Evolutionary conservation across 2,888 invertebrate species (phyloP).

Genomic region (Mesochorus sp.): DNA sequence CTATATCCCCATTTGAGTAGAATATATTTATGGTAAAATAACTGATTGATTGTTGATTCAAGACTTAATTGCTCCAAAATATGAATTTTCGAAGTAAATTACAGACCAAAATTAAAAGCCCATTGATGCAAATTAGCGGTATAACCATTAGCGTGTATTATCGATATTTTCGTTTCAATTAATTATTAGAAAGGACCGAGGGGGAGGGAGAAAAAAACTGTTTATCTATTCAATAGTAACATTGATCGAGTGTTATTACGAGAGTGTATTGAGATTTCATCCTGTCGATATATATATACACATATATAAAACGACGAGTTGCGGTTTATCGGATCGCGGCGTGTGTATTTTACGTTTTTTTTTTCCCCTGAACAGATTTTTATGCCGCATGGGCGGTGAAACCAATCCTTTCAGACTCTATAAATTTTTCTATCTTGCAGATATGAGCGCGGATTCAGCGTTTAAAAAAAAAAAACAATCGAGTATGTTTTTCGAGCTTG

Average conservation of each 20-base stretch:
- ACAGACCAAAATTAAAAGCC: neutral
- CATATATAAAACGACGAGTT: too few species aligned
- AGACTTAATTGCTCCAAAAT: too few species aligned
- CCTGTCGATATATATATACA: too few species aligned
- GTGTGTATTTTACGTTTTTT: slow-evolving; percentile 11
- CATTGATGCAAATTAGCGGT: neutral
- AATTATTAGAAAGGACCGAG: neutral
- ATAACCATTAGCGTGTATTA: neutral
- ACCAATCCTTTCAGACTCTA: slow-evolving; percentile 16
- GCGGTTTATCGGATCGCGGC: slow-evolving; percentile 8
- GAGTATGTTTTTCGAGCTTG: slow-evolving; percentile 8
- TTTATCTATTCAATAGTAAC: neutral
- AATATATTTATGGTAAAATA: too few species aligned
- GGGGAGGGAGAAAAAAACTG: neutral
- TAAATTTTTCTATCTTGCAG: slow-evolving; percentile 36
- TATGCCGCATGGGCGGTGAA: neutral
- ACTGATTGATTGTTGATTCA: too few species aligned
- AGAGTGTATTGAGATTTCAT: neutral
- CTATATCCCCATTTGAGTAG: too few species aligned
- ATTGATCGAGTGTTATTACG: neutral
- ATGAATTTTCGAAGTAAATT: neutral
- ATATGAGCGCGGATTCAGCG: slow-evolving; percentile 40
- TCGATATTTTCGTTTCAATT: neutral
- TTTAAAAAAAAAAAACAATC: slow-evolving; percentile 29
- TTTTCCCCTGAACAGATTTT: slow-evolving; percentile 44